Base-by-base conservation (phyloP, 2,797 vertebrate species). In the Brotula barbata region DNA sequence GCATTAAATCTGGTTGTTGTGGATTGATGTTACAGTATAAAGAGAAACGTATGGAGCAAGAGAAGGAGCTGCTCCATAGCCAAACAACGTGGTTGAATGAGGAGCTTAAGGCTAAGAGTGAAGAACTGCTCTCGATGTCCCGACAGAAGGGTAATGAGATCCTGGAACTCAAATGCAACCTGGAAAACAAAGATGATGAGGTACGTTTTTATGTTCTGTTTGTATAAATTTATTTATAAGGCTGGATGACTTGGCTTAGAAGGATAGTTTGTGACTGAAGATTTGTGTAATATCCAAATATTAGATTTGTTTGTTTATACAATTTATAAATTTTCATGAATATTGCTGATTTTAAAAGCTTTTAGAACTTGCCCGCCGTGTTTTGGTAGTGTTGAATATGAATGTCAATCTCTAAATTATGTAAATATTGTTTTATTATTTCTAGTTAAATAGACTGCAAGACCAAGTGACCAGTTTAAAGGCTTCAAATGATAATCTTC, bases 101-200 rank as follows among this genome's bases (percentile, higher is more conserved):
- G 0, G 96, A 99, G 71, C 71, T 99, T 72, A 96, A 95, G 83
- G 83, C 92, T 34, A 99, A 99, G 89, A 97, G 94, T 28, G 95
- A 98, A 68, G 96, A 96, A 49, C 89, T 99, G 34, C 86, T 99
- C 6, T 91, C 91, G 17, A 84, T 95, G 51, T 94, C 94, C 20
- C 91, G 95, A 59, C 92, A 95, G 80, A 98, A 94, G 59, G 95
- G 97, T 70, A 95, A 93, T 52, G 93, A 98, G 74, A 94, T 98
- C 77, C 84, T 99, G 78, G 93, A 98, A 57, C 92, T 99, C 21
- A 96, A 93, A 71, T 97, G 93, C 82, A 91, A 72, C 58, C 79
- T 98, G 77, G 94, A 96, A 72, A 96, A 94, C 82, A 99, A 95
- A 81, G 93, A 93, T 39, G 95, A 98, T 49, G 96, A 98, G 93